Evolutionary conservation across 2,888 invertebrate species (phyloP).

Genomic region (Nomada fucata): DNA sequence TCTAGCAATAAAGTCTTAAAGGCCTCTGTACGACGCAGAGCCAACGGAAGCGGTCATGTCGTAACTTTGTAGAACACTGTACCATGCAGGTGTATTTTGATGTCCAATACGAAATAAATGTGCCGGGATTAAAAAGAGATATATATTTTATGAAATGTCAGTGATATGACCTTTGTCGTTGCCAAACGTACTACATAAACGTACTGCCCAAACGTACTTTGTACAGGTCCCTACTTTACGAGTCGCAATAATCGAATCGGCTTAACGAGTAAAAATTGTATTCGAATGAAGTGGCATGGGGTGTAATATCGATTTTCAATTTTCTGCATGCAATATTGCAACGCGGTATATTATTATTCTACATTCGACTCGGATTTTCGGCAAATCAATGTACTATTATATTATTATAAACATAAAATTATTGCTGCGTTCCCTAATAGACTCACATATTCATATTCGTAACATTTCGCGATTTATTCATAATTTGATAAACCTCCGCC

Average conservation of each 20-base stretch:
- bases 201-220: background rate
- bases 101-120: background rate
- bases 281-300: background rate
- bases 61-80: background rate
- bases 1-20: conserved; percentile 11
- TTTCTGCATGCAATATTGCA: background rate
- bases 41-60: background rate
- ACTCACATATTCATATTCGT: background rate
- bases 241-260: background rate
- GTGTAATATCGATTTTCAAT: background rate
- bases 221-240: background rate
- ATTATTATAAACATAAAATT: too few species aligned
- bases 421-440: too few species aligned
- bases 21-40: background rate
- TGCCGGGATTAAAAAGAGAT: background rate
- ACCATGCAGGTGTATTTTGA: background rate
- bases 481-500: background rate
- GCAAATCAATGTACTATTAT: too few species aligned
- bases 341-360: background rate
- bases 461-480: background rate
- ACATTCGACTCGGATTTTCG: too few species aligned
- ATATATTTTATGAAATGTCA: background rate
- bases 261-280: background rate
- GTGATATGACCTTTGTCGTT: too few species aligned
- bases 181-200: too few species aligned